These are phyloP conservation scores for Tetropium fuscum DNA, from an alignment of 2,888 invertebrate species.

Conservation along the genomic window DNA sequence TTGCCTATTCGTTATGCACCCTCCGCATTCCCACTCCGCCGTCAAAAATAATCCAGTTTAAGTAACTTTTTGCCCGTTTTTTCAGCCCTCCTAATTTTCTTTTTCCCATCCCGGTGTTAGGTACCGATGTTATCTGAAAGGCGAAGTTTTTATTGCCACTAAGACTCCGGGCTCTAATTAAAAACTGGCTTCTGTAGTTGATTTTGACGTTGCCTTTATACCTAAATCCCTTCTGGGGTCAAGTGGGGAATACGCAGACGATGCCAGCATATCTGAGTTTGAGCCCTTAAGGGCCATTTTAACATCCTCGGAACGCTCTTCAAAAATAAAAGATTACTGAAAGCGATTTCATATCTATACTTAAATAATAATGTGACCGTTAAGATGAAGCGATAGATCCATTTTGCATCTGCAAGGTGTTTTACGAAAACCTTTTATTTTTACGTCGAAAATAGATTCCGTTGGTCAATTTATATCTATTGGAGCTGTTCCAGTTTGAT, in stretches of 20 bases:
- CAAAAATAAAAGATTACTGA: too few relatives aligned
- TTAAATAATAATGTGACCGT: too few relatives aligned
- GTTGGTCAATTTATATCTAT: too few relatives aligned
- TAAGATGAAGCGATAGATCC: too few relatives aligned
- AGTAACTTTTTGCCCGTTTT: conserved; percentile 55
- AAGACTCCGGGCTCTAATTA: conserved; percentile 56
- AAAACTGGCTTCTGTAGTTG: conserved; percentile 51
- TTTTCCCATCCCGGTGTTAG: conserved; percentile 51
- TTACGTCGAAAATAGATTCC: too few relatives aligned
- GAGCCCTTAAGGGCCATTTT: neutral
- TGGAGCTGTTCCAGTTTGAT: too few relatives aligned
- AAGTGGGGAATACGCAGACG: conserved; percentile 5
- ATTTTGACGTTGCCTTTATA: conserved; percentile 39
- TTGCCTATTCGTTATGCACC: conserved; percentile 60
- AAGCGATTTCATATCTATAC: too few relatives aligned
- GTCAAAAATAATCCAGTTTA: conserved; percentile 58
- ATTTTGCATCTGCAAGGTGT: too few relatives aligned
- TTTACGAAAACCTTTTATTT: too few relatives aligned
- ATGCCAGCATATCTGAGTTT: neutral
- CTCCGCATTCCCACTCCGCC: conserved; percentile 51
- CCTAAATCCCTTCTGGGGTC: conserved; percentile 28
- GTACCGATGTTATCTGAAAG: conserved; percentile 56
- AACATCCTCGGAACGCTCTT: too few relatives aligned
- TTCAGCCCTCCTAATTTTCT: conserved; percentile 58
- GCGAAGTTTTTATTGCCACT: conserved; percentile 54